Evolutionary conservation across 2,797 vertebrate species (phyloP).

Genomic region (Pachyuromys duprasi): DNA sequence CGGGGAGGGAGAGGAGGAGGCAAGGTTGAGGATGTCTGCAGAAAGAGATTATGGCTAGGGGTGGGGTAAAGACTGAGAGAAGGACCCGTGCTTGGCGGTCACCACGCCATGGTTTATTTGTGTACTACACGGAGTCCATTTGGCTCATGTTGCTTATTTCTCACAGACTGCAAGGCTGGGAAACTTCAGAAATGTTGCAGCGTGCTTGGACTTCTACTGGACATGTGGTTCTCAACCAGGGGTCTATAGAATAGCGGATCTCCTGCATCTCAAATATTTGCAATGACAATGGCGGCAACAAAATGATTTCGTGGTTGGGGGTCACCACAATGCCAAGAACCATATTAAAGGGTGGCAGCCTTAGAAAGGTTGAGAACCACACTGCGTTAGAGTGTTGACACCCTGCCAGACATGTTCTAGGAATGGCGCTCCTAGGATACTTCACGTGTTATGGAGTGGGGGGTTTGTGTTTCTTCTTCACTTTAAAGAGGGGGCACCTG

Average conservation of each 20-base stretch:
- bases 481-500: background rate
- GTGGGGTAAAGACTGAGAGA: background rate
- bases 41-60: background rate
- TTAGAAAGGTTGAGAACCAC: background rate
- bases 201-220: background rate
- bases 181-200: background rate
- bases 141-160: background rate
- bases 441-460: background rate
- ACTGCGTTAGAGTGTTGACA: accelerated
- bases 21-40: background rate
- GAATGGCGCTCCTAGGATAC: accelerated
- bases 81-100: background rate
- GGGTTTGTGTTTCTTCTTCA: background rate
- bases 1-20: background rate
- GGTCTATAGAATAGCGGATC: background rate
- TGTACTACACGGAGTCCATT: accelerated
- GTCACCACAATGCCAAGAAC: background rate
- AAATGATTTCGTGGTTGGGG: no score
- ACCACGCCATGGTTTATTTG: background rate
- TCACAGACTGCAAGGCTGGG: background rate
- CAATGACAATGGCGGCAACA: no score
- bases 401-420: background rate
- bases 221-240: background rate
- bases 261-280: background rate
- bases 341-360: background rate